A percentile compares a stretch with the other conserved stretches of the same genome.
Evolutionary conservation across 2,113 vertebrate species (phyloP).

Genomic region (Cavia aperea): DNA sequence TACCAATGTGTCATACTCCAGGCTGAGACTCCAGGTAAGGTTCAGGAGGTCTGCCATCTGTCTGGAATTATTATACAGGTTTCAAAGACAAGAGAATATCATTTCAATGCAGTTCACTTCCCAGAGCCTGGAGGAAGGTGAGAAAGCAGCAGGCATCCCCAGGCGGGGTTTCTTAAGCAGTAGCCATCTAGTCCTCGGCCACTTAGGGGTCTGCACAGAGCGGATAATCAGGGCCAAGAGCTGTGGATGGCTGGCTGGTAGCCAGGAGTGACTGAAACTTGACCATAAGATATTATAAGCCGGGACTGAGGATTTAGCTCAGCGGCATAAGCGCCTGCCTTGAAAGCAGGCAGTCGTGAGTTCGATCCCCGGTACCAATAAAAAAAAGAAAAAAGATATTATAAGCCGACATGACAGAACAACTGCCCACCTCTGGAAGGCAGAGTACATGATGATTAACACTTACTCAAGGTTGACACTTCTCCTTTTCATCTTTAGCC

Average conservation of each 20-base stretch:
- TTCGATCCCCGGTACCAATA: too few species aligned
- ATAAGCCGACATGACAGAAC: not conserved
- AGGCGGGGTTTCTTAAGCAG: not conserved
- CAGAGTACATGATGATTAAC: not conserved
- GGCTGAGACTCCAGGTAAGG: not conserved
- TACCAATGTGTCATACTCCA: not conserved
- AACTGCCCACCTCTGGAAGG: not conserved
- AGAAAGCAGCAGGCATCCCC: not conserved
- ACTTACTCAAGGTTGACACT: not conserved
- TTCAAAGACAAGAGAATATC: not conserved
- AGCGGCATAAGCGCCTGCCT: too few species aligned
- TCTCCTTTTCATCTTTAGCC: slow-evolving; percentile 34
- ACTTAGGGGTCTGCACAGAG: not conserved
- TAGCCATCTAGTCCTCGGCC: not conserved
- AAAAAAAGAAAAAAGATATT: not conserved
- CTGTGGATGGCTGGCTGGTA: not conserved
- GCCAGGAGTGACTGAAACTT: not conserved
- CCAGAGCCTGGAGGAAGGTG: not conserved
- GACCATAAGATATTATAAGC: not conserved
- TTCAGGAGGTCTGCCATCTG: not conserved
- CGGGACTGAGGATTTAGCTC: too few species aligned
- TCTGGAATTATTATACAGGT: not conserved
- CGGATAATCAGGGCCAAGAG: not conserved
- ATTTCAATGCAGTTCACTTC: not conserved
- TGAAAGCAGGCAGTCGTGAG: too few species aligned